phyloP scores from a whole-genome alignment of 2,797 vertebrate genomes.

The Pseudotriccus pelzelni region DNA sequence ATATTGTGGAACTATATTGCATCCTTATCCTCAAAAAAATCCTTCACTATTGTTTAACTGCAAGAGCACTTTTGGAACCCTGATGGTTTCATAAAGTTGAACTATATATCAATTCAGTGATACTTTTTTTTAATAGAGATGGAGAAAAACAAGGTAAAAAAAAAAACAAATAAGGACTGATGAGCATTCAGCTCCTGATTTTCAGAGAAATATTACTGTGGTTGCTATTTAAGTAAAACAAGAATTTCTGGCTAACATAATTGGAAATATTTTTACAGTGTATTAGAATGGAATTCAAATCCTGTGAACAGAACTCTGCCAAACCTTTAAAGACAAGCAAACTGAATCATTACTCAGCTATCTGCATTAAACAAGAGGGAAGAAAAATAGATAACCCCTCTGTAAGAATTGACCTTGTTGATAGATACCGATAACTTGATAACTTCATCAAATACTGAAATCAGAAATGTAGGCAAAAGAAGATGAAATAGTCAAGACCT shows the following conservation, averaged over 20 bases:
- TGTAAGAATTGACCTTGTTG: neutral
- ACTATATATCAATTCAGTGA: accelerated
- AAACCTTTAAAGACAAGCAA: neutral
- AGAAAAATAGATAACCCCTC: neutral
- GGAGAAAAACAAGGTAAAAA: neutral
- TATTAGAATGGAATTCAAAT: neutral
- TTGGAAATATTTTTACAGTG: neutral
- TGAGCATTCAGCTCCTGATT: neutral
- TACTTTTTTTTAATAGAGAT: neutral
- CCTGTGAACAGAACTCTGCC: neutral
- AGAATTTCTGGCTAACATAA: neutral
- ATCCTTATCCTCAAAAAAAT: neutral
- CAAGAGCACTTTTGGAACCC: neutral
- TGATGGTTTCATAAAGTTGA: neutral
- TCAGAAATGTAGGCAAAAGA: neutral
- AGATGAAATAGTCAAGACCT: neutral
- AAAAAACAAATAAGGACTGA: neutral
- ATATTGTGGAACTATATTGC: neutral
- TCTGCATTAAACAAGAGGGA: neutral
- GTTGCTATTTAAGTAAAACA: neutral
- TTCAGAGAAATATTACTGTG: neutral
- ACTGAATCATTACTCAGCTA: neutral
- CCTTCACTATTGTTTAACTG: neutral
- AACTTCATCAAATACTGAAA: neutral
- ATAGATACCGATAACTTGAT: neutral